Evolutionary conservation across 2,113 vertebrate species (phyloP), one percentile per base, ranked within the genome.

Genomic region (Triplophysa dalaica): DNA sequence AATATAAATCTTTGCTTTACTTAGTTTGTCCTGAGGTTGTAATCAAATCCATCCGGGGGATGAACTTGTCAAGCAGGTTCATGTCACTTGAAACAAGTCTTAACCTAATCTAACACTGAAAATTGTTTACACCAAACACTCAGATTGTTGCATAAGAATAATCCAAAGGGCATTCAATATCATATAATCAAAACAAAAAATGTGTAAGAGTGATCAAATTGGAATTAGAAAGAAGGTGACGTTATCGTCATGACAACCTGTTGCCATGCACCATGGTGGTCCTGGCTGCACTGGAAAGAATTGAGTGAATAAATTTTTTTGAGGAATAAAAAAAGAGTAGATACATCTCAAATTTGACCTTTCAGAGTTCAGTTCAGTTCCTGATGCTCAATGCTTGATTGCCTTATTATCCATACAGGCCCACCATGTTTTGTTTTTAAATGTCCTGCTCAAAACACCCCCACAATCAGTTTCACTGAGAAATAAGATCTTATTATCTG

Each of bases 221-320:
- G 72, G 50, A 11, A 67, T 33, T 1, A 64, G 56, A 48, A 63
- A 64, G 21, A n/a, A 2, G 17, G 17, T n/a, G 41, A 12, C 5
- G 29, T 17, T 61, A 16, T 56, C 14, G 78, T 72, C 78, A 80
- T 41, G 67, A 68, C 60, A 80, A 83, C 81, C 70, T 58, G 70
- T 60, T 48, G 21, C 26, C 45, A 13, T 45, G 65, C 29, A 26
- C 50, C 52, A 12, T 72, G 75, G 68, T 81, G 78, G 74, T 83
- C 62, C 26, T 6, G 33, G 43, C 29, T 63, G 21, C 38, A 50
- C 21, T 13, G 8, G 38, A 56, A 52, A 38, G 52, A 13, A 64
- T 26, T 22, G 0, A 13, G 56, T 56, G 29, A 38, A 38, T n/a
- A n/a, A n/a, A n/a, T n/a, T n/a, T n/a, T n/a, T n/a, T n/a, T n/a